These are phyloP conservation scores for Hystrix cristata DNA, from an alignment of 2,113 vertebrate species.

Conservation along the genomic window DNA sequence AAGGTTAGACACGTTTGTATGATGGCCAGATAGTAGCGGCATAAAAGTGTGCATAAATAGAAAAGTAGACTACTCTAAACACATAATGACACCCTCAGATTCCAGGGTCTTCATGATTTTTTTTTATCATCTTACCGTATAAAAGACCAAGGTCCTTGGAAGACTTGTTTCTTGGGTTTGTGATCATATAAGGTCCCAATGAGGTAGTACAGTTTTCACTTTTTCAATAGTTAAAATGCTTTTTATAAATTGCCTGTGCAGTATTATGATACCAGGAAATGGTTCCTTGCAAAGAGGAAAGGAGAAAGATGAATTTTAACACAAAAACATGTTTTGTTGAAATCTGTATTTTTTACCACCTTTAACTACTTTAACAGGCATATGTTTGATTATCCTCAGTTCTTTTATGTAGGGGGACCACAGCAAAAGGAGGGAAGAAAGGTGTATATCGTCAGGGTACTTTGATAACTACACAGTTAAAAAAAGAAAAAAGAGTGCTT, in stretches of 20 bases:
- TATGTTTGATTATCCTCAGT: neutral
- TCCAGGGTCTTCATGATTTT: slow-evolving; percentile 47
- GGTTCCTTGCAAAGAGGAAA: slow-evolving; percentile 57
- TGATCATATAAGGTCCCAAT: slow-evolving; percentile 25
- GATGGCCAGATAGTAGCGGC: neutral
- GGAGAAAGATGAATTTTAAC: slow-evolving; percentile 54
- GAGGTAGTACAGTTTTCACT: slow-evolving; percentile 59
- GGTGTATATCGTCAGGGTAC: neutral
- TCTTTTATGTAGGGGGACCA: neutral
- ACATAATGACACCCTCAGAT: neutral
- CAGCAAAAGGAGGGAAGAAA: neutral
- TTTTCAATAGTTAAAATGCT: neutral
- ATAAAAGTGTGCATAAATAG: neutral
- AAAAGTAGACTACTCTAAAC: slow-evolving; percentile 37
- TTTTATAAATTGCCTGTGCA: neutral
- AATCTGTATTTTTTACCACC: neutral
- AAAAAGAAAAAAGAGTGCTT: slow-evolving; percentile 75
- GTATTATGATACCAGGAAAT: slow-evolving; percentile 62
- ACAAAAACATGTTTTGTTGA: neutral
- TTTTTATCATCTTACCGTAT: slow-evolving; percentile 29
- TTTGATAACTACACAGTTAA: slow-evolving; percentile 68
- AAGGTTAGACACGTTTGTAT: slow-evolving; percentile 6
- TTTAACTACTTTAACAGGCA: neutral
- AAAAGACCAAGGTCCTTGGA: neutral
- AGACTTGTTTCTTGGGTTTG: slow-evolving; percentile 15